These are phyloP conservation scores for Oryzias sinensis DNA, from an alignment of 2,797 vertebrate species.

Conservation along the genomic window DNA sequence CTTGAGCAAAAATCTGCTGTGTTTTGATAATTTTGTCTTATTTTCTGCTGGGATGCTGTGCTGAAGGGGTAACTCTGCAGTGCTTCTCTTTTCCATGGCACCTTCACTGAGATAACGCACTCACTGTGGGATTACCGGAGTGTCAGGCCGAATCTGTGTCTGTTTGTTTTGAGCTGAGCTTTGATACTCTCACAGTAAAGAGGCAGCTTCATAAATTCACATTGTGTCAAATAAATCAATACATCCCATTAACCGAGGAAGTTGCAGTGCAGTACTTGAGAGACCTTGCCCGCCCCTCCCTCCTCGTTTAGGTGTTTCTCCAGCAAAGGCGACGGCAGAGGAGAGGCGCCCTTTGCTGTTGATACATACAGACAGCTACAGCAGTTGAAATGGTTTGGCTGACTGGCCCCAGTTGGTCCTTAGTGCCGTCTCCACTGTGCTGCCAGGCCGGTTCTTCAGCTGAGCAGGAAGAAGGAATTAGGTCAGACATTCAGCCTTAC, in stretches of 20 bases:
- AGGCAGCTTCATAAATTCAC: slow-evolving; percentile 74
- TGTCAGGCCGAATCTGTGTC: slow-evolving; percentile 64
- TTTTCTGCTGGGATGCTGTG: slow-evolving; percentile 11
- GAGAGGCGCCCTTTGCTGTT: slow-evolving; percentile 44
- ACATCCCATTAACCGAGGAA: slow-evolving; percentile 74
- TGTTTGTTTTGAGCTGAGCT: slow-evolving; percentile 74
- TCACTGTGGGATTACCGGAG: slow-evolving; percentile 65
- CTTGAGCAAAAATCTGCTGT: slow-evolving; percentile 9
- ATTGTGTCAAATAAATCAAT: slow-evolving; percentile 79
- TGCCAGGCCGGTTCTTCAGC: slow-evolving; percentile 49
- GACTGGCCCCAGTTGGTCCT: slow-evolving; percentile 66
- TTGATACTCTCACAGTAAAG: slow-evolving; percentile 70
- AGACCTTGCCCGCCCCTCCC: slow-evolving; percentile 29
- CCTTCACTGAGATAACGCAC: slow-evolving; percentile 49
- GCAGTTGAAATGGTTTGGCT: slow-evolving; percentile 62
- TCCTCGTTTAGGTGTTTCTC: slow-evolving; percentile 54
- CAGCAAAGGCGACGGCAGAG: slow-evolving; percentile 47
- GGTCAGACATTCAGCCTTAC: slow-evolving; percentile 40
- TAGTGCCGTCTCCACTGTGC: slow-evolving; percentile 39
- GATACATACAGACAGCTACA: slow-evolving; percentile 66
- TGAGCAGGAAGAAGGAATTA: slow-evolving; percentile 40
- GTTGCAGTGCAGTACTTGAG: slow-evolving; percentile 63
- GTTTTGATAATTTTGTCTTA: slow-evolving; percentile 18
- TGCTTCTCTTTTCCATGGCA: slow-evolving; percentile 30
- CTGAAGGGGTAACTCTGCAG: slow-evolving; percentile 20